Evolutionary conservation across 2,888 invertebrate genomes (phyloP).

Genomic region (Trachelus iudaicus): DNA sequence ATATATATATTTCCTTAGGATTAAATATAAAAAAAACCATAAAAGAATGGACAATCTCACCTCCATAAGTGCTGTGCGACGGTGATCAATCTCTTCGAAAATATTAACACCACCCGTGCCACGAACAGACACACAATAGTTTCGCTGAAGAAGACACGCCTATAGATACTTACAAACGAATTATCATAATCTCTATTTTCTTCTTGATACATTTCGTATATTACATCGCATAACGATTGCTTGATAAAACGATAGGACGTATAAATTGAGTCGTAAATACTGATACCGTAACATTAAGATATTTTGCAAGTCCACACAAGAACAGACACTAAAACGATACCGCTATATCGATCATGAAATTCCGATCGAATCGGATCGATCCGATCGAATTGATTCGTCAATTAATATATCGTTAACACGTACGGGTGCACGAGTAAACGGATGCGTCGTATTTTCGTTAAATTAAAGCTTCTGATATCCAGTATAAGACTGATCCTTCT

Average conservation of each 20-base stretch:
- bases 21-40: neutral
- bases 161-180: neutral
- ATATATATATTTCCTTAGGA: neutral
- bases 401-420: neutral
- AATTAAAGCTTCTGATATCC: neutral
- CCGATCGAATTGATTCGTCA: too few relatives aligned
- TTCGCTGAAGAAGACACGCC: neutral
- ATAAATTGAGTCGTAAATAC: neutral
- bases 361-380: neutral
- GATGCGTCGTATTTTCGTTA: neutral
- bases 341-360: neutral
- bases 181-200: neutral
- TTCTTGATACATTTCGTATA: neutral
- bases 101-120: neutral
- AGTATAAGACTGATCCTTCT: neutral
- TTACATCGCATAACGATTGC: neutral
- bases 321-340: neutral
- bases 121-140: neutral
- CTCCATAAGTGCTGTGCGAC: neutral
- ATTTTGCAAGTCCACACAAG: neutral
- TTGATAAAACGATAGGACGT: neutral
- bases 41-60: neutral
- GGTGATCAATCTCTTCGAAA: neutral
- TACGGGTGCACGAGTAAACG: neutral
- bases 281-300: neutral